These are phyloP conservation scores for Parnassius orleans DNA, from an alignment of 2,888 invertebrate genomes.

Conservation along the genomic window DNA sequence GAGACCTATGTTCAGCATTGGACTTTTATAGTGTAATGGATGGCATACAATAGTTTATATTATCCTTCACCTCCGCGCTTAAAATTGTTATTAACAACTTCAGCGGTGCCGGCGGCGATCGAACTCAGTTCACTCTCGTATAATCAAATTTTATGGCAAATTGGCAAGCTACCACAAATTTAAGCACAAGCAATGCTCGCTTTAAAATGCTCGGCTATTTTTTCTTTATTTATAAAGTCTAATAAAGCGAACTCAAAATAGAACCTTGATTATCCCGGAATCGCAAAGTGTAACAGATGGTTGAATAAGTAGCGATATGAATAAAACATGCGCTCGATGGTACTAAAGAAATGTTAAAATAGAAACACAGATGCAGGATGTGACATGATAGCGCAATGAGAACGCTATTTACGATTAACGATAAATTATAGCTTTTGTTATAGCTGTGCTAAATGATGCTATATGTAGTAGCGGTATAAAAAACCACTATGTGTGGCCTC, in stretches of 20 bases:
- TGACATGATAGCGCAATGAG: constrained; percentile 25
- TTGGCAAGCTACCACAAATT: too few species aligned
- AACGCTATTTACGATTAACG: constrained; percentile 24
- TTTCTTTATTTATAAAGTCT: too few species aligned
- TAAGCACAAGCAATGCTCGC: too few species aligned
- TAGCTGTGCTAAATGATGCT: constrained; percentile 10
- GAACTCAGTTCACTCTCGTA: too few species aligned
- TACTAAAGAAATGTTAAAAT: constrained; percentile 28
- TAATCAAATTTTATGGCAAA: too few species aligned
- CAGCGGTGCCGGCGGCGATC: too few species aligned
- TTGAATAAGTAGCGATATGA: constrained; percentile 20
- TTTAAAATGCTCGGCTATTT: too few species aligned
- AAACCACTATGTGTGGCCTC: neutral
- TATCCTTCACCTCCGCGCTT: too few species aligned
- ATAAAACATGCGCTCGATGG: constrained; percentile 22
- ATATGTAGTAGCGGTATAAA: neutral
- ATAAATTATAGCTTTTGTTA: constrained; percentile 24
- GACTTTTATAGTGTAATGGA: too few species aligned
- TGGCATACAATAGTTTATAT: too few species aligned
- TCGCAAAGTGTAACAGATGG: constrained; percentile 26
- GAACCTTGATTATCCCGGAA: constrained; percentile 17
- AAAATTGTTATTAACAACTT: too few species aligned
- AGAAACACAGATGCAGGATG: constrained; percentile 27
- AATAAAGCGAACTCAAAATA: neutral
- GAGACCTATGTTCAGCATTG: too few species aligned